Evolutionary conservation across 2,797 vertebrate species (phyloP), one percentile per base, ranked within the genome.

Genomic region (Phylloscopus collybita): DNA sequence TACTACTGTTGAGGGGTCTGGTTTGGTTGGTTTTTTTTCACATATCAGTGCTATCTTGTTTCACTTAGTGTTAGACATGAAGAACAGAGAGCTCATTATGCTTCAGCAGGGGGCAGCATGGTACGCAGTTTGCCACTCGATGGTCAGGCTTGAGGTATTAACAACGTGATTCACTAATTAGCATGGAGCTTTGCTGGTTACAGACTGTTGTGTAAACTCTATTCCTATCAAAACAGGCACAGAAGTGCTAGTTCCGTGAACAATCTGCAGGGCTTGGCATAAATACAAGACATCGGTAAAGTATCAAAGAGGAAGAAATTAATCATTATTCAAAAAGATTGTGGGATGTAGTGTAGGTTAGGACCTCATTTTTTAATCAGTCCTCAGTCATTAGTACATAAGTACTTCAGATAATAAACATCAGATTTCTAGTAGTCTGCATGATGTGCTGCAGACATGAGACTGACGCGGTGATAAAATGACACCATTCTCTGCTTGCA

Each of bases 71-170:
- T 26, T 60, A 76, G 22, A 57, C 23, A 32, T 18, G n/a, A 54
- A 38, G 1, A 18, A 4, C 16, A 49, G 47, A 64, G 23, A 88
- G 40, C 2, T 54, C 22, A 6, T 34, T 57, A 30, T 15, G n/a
- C 67, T 91, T 64, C 79, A 95, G 95, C 80, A 96, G 92, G 56
- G 71, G 88, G 86, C 80, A 96, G 88, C 83, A 96, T 86, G 88
- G 89, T 54, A 95, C 76, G 45, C 30, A 38, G 53, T 86, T 96
- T 94, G 62, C 45, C 36, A 16, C 6, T 75, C 5, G 0, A 4
- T 27, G 19, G 6, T 11, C 19, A 45, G 54, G 15, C 6, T 86
- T 45, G 67, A 25, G 32, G 42, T 71, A 88, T 65, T 83, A 92
- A 76, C 30, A 79, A 40, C 13, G 21, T 80, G 56, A 59, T 84